Evolutionary conservation across 2,797 vertebrate species (phyloP).

Genomic region (Artibeus lituratus): DNA sequence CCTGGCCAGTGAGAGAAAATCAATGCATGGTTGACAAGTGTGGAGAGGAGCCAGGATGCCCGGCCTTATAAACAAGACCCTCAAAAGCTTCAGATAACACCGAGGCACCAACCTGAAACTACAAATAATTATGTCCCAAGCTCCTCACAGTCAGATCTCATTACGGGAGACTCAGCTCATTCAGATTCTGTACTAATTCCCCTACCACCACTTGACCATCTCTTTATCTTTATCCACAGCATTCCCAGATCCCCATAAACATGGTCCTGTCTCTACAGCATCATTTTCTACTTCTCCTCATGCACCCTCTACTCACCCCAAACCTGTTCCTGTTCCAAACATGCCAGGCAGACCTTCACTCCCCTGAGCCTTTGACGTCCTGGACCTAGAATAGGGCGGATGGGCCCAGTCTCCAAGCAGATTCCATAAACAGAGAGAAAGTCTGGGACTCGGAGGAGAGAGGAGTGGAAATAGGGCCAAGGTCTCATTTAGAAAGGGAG

Average conservation of each 20-base stretch:
- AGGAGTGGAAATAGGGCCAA: neutral
- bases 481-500: neutral
- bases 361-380: neutral
- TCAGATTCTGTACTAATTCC: neutral
- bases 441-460: neutral
- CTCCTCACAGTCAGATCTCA: neutral
- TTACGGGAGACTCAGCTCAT: neutral
- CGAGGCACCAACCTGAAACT: neutral
- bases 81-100: neutral
- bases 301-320: neutral
- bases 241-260: neutral
- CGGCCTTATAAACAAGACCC: neutral
- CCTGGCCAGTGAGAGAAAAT: neutral
- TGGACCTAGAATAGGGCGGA: neutral
- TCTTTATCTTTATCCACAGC: neutral
- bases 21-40: no score
- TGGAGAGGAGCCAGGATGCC: neutral
- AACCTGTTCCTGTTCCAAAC: neutral
- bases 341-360: neutral
- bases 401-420: neutral
- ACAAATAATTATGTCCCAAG: neutral
- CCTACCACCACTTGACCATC: neutral
- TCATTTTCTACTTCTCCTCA: neutral
- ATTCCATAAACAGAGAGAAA: neutral
- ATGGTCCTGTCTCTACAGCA: fast-evolving